These are phyloP conservation scores for Apteryx mantelli DNA, from an alignment of 2,113 vertebrate genomes.

Conservation along the genomic window DNA sequence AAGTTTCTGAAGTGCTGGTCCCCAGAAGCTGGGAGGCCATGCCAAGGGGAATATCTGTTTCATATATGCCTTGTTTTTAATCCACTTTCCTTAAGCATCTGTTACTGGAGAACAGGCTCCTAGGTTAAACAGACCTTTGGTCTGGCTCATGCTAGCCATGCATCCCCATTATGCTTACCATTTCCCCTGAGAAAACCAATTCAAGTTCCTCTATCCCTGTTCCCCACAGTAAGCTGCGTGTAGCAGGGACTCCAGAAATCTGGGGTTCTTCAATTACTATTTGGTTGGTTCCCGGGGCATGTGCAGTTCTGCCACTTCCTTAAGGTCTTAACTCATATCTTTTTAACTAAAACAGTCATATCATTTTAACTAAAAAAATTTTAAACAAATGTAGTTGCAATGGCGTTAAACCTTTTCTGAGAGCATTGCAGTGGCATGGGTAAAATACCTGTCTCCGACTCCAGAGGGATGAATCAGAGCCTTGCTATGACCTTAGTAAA, in stretches of 20 bases:
- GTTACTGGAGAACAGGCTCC: slow-evolving; percentile 19
- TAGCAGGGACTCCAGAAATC: background rate
- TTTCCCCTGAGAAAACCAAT: slow-evolving; percentile 26
- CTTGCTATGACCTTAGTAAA: background rate
- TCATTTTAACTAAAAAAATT: background rate
- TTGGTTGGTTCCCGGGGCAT: background rate
- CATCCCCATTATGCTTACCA: background rate
- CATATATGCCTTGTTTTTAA: slow-evolving; percentile 45
- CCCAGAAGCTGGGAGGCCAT: slow-evolving; percentile 1
- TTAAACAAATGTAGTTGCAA: background rate
- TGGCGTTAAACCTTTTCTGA: background rate
- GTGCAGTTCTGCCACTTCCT: background rate
- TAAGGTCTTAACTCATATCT: background rate
- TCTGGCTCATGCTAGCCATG: background rate
- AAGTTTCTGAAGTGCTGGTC: slow-evolving; percentile 24
- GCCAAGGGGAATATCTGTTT: slow-evolving; percentile 29
- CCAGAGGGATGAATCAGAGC: background rate
- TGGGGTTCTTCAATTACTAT: background rate
- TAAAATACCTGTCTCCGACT: background rate
- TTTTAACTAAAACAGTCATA: background rate
- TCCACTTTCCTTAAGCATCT: slow-evolving; percentile 58
- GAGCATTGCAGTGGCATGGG: background rate
- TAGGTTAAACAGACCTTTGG: slow-evolving; percentile 41
- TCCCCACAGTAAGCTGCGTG: background rate
- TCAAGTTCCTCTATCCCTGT: background rate